A percentile compares a stretch with the other conserved stretches of the same genome.
Evolutionary conservation across 2,797 vertebrate species (phyloP).

Genomic region (Tauraco hartlaubi): DNA sequence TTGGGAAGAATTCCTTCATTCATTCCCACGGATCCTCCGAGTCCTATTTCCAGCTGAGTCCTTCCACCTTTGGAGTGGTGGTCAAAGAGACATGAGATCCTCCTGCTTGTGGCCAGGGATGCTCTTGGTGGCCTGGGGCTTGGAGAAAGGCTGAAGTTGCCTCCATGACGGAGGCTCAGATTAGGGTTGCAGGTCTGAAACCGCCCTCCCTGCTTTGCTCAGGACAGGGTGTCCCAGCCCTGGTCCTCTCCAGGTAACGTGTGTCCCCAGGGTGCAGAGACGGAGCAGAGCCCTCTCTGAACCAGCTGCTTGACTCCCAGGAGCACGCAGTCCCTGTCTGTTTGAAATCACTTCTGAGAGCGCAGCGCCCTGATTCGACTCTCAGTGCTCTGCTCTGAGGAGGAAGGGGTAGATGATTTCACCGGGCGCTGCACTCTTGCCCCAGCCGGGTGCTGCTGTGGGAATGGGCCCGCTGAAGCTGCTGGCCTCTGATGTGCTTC

Average conservation of each 20-base stretch:
- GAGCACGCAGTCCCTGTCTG: not conserved
- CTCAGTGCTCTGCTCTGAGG: not conserved
- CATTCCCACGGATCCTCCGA: not conserved
- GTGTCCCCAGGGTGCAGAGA: not conserved
- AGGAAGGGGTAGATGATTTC: not conserved
- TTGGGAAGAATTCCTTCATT: not conserved
- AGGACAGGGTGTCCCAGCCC: not conserved
- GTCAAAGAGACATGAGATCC: not conserved
- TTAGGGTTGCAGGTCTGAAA: not conserved
- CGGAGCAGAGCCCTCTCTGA: not conserved
- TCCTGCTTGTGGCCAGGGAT: accelerated
- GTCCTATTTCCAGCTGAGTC: not conserved
- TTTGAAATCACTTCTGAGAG: not conserved
- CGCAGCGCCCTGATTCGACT: accelerated
- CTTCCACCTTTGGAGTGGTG: not conserved
- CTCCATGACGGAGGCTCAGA: accelerated
- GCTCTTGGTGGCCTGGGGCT: not conserved
- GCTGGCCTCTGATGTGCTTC: not conserved
- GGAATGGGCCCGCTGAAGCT: not conserved
- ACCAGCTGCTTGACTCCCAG: not conserved
- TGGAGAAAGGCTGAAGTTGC: not conserved
- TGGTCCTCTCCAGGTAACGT: accelerated
- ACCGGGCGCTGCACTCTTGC: not conserved
- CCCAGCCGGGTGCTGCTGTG: not conserved
- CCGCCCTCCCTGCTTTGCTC: not conserved